Evolutionary conservation across 37 sponge, comb jelly and placozoan species (phyloP), one percentile per base, ranked within the genome.

Genomic region (Diacarnus erythraeanus): DNA sequence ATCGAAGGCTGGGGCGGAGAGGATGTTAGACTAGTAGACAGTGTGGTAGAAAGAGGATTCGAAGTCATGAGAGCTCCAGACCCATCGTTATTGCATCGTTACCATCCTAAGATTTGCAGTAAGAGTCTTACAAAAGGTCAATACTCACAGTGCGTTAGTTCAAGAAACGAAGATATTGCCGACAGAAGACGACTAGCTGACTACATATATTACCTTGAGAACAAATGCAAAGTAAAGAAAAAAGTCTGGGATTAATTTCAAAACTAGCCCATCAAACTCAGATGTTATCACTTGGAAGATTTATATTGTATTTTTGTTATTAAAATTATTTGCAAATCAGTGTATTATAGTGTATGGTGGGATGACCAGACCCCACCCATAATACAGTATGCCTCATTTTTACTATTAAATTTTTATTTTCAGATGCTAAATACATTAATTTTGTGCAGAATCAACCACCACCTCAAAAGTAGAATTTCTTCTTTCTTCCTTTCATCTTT

Each of bases 1-100:
- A 85, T 90, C 36, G 59, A 58, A 8, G 91, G 91, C 38, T 90
- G 91, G 91, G 91, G 91, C 8, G 91, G 79, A 37, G 91, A 90
- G 74, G 91, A 90, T 51, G 79, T 82, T 3, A 64, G 81, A 6
- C 63, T 90, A 2, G 82, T 59, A 25, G 63, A 77, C 21, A 73
- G 51, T 42, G 82, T 86, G 18, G 12, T 85, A 12, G 78, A 42
- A 29, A 18, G 25, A 18, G 47, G 74, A 6, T 38, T 86, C n/a
- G 91, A 90, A 27, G 82, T 90, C 0, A 38, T 90, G 43, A 71
- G 79, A 34, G 77, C 75, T 20, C 87, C 91, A 9, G 91, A 90
- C 38, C 72, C 91, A 26, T 57, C 82, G 9, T 83, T 90, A 15
- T 35, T 57, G 10, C 91, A 90, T 58, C 77, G 83, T n/a, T 90